Base-by-base conservation (phyloP, 1,140 invertebrate species). In the Panulirus ornatus region DNA sequence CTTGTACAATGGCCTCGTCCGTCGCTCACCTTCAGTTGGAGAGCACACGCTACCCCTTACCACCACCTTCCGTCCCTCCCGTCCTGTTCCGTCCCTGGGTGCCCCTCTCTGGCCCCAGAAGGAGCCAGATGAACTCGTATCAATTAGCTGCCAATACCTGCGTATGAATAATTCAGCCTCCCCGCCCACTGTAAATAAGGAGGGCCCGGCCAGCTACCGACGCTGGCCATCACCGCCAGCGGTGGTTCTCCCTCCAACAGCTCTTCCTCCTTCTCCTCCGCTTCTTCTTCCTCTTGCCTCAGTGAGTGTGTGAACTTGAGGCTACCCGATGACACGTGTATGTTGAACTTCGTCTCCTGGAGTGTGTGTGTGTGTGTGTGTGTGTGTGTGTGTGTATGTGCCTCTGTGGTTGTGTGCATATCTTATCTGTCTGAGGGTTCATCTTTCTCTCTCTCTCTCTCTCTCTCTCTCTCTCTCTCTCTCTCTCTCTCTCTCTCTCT, bases 61-160 rank as follows among this genome's bases (percentile, higher is more conserved):
- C 44, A 5, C n/a, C 51, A n/a, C 36, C 5, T 36, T 76, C 36
- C 5, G 5, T 42, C 30, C 34, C 22, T 42, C 42, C 6, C 36
- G 1, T 36, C 34, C 44, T 22, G 8, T 38, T 22, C 14, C 34
- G 19, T 75, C 34, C 11, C 54, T 38, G 36, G 14, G 3, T 19
- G 3, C 36, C 54, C 47, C 36, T 54, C n/a, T n/a, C 27, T 16
- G 79, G 19, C 36, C 5, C 27, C n/a, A 9, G 22, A 14, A 19
- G 9, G 2, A 66, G 27, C 54, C 16, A 11, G 38, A 88, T 88
- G 86, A 88, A 88, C 86, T 81, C 70, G 86, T 88, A 88, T 88
- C 86, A 88, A 88, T 88, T 88, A 88, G 54, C 75, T 79, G 86
- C 86, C 86, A 81, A 88, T 88, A 79, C 58, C 36, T 38, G 42